Percentiles rank a stretch among this genome's conserved stretches.
phyloP scores from a whole-genome alignment of 2,888 invertebrate genomes.

The Oxyscelio sp. region DNA sequence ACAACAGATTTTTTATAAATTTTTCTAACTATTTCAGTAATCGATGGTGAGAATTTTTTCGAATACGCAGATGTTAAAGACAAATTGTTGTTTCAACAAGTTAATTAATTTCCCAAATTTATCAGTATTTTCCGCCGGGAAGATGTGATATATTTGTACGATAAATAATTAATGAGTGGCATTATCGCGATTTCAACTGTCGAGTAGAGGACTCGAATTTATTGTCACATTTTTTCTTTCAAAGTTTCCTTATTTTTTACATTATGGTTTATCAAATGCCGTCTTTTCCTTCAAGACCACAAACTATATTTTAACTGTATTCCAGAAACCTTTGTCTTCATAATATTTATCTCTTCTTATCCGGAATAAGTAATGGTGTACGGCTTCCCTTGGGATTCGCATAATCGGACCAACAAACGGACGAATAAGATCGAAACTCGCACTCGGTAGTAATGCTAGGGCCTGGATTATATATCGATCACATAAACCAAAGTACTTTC shows the following conservation, averaged over 20 bases:
- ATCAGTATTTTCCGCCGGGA: not conserved
- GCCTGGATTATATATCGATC: slow-evolving; percentile 53
- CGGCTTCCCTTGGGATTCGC: slow-evolving; percentile 75
- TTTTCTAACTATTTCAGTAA: no score
- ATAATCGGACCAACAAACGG: slow-evolving; percentile 63
- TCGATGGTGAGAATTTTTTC: no score
- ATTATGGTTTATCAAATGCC: slow-evolving; percentile 9
- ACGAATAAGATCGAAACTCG: slow-evolving; percentile 79
- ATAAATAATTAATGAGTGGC: slow-evolving; percentile 36
- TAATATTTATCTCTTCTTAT: slow-evolving; percentile 84
- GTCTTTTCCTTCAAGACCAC: slow-evolving; percentile 51
- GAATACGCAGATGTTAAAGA: not conserved
- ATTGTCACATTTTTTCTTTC: slow-evolving; percentile 72
- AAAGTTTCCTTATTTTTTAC: not conserved
- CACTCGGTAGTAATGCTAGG: slow-evolving; percentile 73
- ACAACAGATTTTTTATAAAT: no score
- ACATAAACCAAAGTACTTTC: slow-evolving; percentile 11
- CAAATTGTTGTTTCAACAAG: slow-evolving; percentile 15
- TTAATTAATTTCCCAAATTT: slow-evolving; percentile 35
- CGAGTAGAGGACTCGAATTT: slow-evolving; percentile 76
- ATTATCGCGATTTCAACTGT: slow-evolving; percentile 29
- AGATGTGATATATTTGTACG: slow-evolving; percentile 20
- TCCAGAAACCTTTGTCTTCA: slow-evolving; percentile 85
- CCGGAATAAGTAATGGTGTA: slow-evolving; percentile 83
- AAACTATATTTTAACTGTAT: slow-evolving; percentile 80